Conservation (phyloP, 2,797 vertebrate species). For the Phrynocephalus guinanensis region DNA sequence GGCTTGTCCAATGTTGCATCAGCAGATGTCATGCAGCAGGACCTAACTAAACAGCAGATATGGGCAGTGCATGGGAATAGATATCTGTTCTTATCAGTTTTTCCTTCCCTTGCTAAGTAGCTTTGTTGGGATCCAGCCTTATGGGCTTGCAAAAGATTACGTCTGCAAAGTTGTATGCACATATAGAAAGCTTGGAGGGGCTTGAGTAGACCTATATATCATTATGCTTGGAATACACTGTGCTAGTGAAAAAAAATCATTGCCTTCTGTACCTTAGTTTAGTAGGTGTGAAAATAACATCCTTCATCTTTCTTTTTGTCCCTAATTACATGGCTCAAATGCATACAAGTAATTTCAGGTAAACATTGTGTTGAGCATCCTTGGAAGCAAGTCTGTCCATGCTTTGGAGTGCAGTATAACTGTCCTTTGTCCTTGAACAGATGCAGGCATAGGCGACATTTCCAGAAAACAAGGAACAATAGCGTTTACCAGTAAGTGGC, state of each 20-base stretch:
- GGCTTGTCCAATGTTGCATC: neutral
- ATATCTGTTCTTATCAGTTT: neutral
- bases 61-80: neutral
- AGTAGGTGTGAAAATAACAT: neutral
- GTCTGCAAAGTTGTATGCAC: neutral
- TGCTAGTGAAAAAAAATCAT: neutral
- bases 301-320: neutral
- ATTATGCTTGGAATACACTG: neutral
- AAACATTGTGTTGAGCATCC: neutral
- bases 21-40: neutral
- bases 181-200: neutral
- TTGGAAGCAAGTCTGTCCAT: neutral
- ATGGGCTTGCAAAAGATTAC: neutral
- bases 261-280: neutral
- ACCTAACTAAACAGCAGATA: neutral
- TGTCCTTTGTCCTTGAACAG: neutral
- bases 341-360: neutral
- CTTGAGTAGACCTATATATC: neutral
- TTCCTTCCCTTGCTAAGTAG: neutral
- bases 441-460: neutral
- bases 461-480: neutral
- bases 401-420: neutral
- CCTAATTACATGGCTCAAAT: neutral
- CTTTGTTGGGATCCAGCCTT: neutral
- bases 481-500: neutral